phyloP scores from a whole-genome alignment of 2,888 invertebrate genomes.

The Lamellibrachia columna region DNA sequence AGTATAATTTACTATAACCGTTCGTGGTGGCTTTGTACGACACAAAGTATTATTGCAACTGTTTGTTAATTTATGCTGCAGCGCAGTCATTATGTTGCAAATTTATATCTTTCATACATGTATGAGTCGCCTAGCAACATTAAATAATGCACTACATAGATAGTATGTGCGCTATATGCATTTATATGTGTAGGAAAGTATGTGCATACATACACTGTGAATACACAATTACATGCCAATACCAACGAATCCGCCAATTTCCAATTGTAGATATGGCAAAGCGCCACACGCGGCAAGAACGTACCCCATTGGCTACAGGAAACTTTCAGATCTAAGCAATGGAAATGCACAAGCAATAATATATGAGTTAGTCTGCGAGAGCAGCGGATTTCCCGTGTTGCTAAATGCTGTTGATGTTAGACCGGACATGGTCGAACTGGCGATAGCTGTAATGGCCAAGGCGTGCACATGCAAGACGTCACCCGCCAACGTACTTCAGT shows the following conservation, averaged over 20 bases:
- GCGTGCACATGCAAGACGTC: constrained; percentile 37
- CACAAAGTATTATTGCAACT: background rate
- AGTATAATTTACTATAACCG: background rate
- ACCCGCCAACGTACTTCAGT: constrained; percentile 33
- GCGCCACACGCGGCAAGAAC: background rate
- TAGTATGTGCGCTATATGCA: too few relatives aligned
- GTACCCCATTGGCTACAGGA: background rate
- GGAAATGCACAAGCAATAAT: background rate
- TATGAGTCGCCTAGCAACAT: too few relatives aligned
- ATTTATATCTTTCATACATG: too few relatives aligned
- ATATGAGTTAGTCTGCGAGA: background rate
- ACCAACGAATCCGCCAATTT: too few relatives aligned
- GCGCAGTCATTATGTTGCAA: too few relatives aligned
- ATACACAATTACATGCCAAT: too few relatives aligned
- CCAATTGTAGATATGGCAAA: too few relatives aligned
- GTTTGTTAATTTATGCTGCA: too few relatives aligned
- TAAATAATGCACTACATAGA: too few relatives aligned
- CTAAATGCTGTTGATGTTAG: background rate
- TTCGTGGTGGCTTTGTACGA: background rate
- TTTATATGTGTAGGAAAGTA: background rate
- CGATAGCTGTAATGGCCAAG: constrained; percentile 35
- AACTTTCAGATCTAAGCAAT: background rate
- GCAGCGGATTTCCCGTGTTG: background rate
- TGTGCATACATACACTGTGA: too few relatives aligned
- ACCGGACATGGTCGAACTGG: background rate